Evolutionary conservation across 2,113 vertebrate species (phyloP).

Genomic region (Ia io): DNA sequence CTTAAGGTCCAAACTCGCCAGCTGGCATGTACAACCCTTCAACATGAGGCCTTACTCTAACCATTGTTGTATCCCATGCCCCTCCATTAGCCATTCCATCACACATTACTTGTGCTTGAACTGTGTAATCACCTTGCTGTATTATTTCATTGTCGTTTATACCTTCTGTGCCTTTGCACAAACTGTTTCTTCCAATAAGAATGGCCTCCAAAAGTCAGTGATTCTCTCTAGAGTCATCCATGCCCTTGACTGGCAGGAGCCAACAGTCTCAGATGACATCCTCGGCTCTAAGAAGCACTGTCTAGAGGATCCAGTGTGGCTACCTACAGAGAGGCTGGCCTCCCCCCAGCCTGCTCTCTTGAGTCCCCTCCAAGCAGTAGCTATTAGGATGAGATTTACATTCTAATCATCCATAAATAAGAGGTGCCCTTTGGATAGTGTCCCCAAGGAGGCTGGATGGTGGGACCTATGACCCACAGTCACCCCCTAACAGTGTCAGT

Average conservation of each 20-base stretch:
- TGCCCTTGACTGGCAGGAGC: not conserved
- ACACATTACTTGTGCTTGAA: not conserved
- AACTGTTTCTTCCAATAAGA: not conserved
- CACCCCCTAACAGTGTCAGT: not conserved
- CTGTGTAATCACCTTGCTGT: not conserved
- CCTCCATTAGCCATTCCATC: not conserved
- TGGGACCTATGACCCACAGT: not conserved
- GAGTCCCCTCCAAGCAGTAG: not conserved
- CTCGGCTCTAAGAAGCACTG: not conserved
- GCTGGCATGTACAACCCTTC: not conserved
- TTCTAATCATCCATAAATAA: not conserved
- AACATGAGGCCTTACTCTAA: not conserved
- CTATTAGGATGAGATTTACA: not conserved
- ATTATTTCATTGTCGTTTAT: not conserved
- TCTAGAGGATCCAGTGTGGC: not conserved
- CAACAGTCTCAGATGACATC: not conserved
- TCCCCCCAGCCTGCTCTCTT: not conserved
- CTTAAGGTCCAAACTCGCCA: not conserved
- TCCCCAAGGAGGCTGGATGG: not conserved
- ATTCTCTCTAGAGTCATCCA: not conserved
- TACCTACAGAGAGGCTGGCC: not conserved
- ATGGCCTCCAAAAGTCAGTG: not conserved
- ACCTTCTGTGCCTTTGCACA: not conserved
- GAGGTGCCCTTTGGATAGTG: not conserved
- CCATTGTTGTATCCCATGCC: rapidly evolving